Evolutionary conservation across 2,113 vertebrate genomes (phyloP).

Genomic region (Mustelus asterias): DNA sequence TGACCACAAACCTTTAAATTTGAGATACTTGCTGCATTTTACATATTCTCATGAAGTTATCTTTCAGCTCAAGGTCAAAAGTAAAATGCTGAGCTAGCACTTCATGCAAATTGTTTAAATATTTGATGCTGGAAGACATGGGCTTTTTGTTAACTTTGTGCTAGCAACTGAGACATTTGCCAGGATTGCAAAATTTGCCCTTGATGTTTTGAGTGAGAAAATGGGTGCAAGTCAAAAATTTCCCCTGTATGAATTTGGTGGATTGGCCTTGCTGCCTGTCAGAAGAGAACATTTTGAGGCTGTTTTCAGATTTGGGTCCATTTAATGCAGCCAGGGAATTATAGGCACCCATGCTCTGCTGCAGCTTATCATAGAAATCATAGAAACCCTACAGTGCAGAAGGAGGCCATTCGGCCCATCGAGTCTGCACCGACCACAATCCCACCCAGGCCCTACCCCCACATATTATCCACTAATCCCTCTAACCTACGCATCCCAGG

Average conservation of each 20-base stretch:
- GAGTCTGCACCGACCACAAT: too few relatives aligned
- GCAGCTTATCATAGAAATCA: not conserved
- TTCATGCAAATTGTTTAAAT: not conserved
- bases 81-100: not conserved
- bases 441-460: too few relatives aligned
- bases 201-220: not conserved
- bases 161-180: not conserved
- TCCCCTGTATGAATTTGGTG: not conserved
- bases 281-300: not conserved
- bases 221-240: too few relatives aligned
- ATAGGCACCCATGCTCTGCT: not conserved
- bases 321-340: not conserved
- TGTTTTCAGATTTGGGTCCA: not conserved
- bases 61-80: not conserved
- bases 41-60: not conserved
- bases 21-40: too few relatives aligned
- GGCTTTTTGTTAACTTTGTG: not conserved
- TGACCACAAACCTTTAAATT: too few relatives aligned
- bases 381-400: too few relatives aligned
- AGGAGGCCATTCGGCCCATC: too few relatives aligned
- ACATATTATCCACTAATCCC: too few relatives aligned
- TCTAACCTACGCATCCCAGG: too few relatives aligned
- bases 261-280: not conserved
- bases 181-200: not conserved
- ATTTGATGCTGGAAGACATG: not conserved